A percentile compares a stretch with the other conserved stretches of the same genome.
Conservation (phyloP, 2,113 vertebrate species). For the Himantopus leucocephalus region DNA sequence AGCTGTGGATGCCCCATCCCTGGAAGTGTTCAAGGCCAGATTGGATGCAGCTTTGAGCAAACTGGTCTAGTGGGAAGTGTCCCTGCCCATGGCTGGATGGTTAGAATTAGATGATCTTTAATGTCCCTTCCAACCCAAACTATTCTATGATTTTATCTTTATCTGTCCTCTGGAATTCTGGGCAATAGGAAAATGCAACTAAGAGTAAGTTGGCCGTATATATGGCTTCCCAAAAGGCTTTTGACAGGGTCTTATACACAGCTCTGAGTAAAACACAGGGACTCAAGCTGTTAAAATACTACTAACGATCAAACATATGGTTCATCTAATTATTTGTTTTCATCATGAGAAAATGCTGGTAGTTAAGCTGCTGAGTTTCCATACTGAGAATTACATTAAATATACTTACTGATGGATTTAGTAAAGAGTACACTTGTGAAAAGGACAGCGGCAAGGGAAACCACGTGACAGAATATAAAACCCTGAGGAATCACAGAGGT, state of each 20-base stretch:
- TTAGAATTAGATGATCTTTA: background rate
- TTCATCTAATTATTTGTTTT: background rate
- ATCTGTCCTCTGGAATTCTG: background rate
- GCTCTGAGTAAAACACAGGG: background rate
- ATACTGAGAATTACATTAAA: background rate
- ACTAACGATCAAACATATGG: background rate
- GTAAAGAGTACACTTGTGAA: background rate
- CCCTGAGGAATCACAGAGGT: background rate
- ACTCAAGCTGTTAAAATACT: background rate
- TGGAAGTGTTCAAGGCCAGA: background rate
- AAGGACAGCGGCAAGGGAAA: background rate
- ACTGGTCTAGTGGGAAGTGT: background rate
- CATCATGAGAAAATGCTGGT: background rate
- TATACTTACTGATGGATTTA: background rate
- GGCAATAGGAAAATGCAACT: background rate
- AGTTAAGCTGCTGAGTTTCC: background rate
- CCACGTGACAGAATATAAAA: background rate
- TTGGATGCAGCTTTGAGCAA: background rate
- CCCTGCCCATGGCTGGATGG: background rate
- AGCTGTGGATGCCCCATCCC: background rate
- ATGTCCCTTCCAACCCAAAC: background rate
- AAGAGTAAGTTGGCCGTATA: background rate
- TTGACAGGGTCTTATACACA: background rate
- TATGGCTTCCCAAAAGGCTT: background rate
- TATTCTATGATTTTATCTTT: background rate